A percentile compares a stretch with the other conserved stretches of the same genome.
Evolutionary conservation across 2,888 invertebrate genomes (phyloP).

Genomic region (Sinopyrophorus schimmeli): DNA sequence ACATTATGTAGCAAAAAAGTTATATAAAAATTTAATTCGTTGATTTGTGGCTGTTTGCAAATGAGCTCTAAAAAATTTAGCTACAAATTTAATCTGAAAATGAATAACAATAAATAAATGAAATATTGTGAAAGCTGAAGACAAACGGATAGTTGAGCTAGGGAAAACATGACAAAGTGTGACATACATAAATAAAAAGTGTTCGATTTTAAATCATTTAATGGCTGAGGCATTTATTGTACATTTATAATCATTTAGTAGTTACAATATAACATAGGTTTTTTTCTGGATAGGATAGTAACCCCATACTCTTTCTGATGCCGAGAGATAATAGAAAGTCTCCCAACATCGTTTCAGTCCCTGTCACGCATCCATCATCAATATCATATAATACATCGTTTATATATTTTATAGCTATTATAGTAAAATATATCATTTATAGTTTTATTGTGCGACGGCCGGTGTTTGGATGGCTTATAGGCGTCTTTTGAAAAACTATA

Average conservation of each 20-base stretch:
- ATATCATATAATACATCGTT: constrained; percentile 41
- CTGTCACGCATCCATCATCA: constrained; percentile 31
- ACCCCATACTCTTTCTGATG: constrained; percentile 52
- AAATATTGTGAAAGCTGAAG: too few species aligned
- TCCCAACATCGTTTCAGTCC: constrained; percentile 31
- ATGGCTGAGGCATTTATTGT: constrained; percentile 58
- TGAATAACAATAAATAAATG: too few species aligned
- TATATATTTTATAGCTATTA: constrained; percentile 45
- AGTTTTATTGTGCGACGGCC: constrained; percentile 31
- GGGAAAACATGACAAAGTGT: too few species aligned
- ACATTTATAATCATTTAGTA: constrained; percentile 56
- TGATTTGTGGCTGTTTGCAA: too few species aligned
- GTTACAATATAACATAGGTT: constrained; percentile 52
- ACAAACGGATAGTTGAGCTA: too few species aligned
- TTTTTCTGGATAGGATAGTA: constrained; percentile 50
- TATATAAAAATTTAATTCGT: too few species aligned
- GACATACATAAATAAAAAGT: constrained; percentile 17
- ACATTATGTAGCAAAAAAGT: too few species aligned
- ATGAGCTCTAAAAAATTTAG: too few species aligned
- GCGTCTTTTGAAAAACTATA: constrained; percentile 45
- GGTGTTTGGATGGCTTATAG: constrained; percentile 32
- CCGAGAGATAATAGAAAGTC: constrained; percentile 36
- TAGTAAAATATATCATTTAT: constrained; percentile 55
- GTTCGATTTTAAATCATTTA: constrained; percentile 52
- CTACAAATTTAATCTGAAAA: too few species aligned